A percentile compares a stretch with the other conserved stretches of the same genome.
Evolutionary conservation across 2,797 vertebrate species (phyloP).

Genomic region (Channallabes apus): DNA sequence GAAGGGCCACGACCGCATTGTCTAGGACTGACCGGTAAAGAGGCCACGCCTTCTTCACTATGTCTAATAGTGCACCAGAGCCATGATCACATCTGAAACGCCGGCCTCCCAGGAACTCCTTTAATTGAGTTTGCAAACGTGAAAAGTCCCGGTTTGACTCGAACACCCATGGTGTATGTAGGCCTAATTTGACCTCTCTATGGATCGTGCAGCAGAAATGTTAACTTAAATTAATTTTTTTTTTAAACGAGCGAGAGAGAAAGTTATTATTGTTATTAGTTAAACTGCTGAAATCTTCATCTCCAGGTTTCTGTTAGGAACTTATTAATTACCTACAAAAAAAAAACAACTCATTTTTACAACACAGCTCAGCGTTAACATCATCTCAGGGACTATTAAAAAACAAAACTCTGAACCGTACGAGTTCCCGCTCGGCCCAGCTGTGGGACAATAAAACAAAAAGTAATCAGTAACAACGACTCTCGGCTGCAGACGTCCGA

Average conservation of each 20-base stretch:
- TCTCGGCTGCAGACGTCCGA: background rate
- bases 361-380: background rate
- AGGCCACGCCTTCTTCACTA: background rate
- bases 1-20: background rate
- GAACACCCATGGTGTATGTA: background rate
- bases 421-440: background rate
- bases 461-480: constrained; percentile 11
- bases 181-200: background rate
- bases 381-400: background rate
- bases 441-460: background rate
- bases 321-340: background rate
- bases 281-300: background rate
- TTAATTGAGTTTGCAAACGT: too few relatives aligned
- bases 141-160: too few relatives aligned
- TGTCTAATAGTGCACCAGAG: too few relatives aligned
- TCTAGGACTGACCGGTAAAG: background rate
- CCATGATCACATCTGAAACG: too few relatives aligned
- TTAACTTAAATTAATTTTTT: background rate
- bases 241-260: too few relatives aligned
- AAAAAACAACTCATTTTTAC: background rate
- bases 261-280: background rate
- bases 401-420: background rate
- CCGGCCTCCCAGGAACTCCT: too few relatives aligned
- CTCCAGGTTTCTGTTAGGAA: background rate
- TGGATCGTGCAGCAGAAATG: background rate